These are phyloP conservation scores for Alosa alosa DNA, from an alignment of 2,113 vertebrate species.

Conservation along the genomic window DNA sequence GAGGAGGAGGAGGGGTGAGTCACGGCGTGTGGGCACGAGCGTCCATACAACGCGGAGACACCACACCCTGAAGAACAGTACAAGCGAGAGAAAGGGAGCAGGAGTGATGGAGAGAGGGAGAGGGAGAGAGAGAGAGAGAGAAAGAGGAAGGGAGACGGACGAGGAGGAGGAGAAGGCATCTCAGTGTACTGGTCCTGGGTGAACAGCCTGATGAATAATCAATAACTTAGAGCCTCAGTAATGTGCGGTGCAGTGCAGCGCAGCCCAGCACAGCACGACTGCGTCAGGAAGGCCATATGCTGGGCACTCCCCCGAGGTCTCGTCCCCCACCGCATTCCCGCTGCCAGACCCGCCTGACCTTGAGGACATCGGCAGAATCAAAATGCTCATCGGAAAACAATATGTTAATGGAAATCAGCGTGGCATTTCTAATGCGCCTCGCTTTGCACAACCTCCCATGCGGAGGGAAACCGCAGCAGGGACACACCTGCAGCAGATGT, in stretches of 20 bases:
- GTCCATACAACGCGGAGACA: constrained; percentile 85
- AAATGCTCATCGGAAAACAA: not conserved
- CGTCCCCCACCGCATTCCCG: not conserved
- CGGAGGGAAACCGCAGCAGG: not conserved
- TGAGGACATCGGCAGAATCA: not conserved
- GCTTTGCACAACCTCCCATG: not conserved
- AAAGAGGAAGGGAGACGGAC: constrained; percentile 20
- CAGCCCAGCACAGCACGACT: not conserved
- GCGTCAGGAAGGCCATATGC: not conserved
- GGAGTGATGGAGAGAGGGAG: not conserved
- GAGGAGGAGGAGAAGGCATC: not conserved
- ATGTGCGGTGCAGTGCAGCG: not conserved
- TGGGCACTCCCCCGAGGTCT: not conserved
- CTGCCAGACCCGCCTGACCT: not conserved
- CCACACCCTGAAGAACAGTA: constrained; percentile 67
- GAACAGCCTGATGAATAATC: constrained; percentile 16
- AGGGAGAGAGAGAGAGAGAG: not conserved
- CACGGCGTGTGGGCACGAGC: constrained; percentile 80
- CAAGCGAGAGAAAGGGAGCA: constrained; percentile 19
- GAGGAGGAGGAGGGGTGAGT: constrained; percentile 67
- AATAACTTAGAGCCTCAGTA: not conserved
- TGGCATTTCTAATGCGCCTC: not conserved
- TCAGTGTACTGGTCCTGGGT: constrained; percentile 59
- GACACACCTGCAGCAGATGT: not conserved
- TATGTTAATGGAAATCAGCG: not conserved